Conservation (phyloP, 1,140 invertebrate species). For the Calliopsis andreniformis region DNA sequence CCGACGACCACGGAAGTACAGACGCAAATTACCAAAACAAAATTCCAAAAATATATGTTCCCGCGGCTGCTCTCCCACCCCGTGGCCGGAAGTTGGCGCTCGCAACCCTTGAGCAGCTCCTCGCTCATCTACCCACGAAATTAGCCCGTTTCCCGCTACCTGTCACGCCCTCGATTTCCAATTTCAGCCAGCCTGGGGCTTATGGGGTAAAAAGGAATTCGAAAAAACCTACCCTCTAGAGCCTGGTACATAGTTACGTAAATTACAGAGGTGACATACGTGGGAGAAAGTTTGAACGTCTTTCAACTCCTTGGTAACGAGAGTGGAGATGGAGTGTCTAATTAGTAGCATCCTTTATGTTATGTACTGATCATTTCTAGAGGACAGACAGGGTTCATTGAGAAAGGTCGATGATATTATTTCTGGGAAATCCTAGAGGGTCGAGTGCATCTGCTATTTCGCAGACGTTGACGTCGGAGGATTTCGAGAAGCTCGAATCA, state of each 20-base stretch:
- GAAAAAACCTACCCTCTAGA: constrained; percentile 16
- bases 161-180: constrained; percentile 47
- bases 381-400: too few relatives aligned
- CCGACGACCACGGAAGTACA: constrained; percentile 38
- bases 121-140: constrained; percentile 24
- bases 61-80: too few relatives aligned
- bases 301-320: too few relatives aligned
- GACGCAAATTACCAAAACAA: constrained; percentile 65
- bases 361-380: too few relatives aligned
- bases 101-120: constrained; percentile 51
- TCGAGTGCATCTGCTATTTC: constrained; percentile 1
- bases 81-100: constrained; percentile 18
- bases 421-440: too few relatives aligned
- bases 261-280: constrained; percentile 17
- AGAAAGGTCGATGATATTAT: too few relatives aligned
- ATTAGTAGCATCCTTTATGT: too few relatives aligned
- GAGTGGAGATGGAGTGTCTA: too few relatives aligned
- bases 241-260: not conserved
- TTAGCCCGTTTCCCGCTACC: constrained; percentile 63
- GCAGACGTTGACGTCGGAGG: constrained; percentile 3
- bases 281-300: too few relatives aligned
- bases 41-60: constrained; percentile 40
- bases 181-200: constrained; percentile 32
- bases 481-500: constrained; percentile 58
- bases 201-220: constrained; percentile 7